Percentiles rank a stretch among this genome's conserved stretches.
Evolutionary conservation across 2,888 invertebrate genomes (phyloP).

Genomic region (Blastobasis lacticolella): DNA sequence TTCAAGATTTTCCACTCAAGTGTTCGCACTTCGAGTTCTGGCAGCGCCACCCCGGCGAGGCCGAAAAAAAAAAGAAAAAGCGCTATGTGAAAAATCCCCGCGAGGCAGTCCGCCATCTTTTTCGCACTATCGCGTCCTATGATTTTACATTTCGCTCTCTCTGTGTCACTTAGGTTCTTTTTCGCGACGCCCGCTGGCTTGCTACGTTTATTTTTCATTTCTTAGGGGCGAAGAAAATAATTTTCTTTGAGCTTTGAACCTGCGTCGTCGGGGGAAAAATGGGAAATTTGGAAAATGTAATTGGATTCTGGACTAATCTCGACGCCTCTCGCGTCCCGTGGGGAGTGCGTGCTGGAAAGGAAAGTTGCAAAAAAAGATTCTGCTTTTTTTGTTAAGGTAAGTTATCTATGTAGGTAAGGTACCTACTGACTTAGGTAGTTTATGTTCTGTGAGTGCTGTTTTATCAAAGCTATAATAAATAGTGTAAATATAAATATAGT

Average conservation of each 20-base stretch:
- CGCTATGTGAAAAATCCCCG: constrained; percentile 47
- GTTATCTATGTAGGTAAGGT: too few relatives aligned
- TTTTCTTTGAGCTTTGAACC: constrained; percentile 71
- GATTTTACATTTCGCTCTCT: constrained; percentile 28
- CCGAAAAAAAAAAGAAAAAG: constrained; percentile 31
- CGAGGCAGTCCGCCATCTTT: constrained; percentile 29
- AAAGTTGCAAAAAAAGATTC: neutral
- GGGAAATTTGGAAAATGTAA: constrained; percentile 68
- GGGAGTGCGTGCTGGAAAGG: constrained; percentile 49
- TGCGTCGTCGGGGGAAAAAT: constrained; percentile 60
- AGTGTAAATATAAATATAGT: too few relatives aligned
- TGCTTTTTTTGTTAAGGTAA: too few relatives aligned
- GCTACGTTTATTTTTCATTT: constrained; percentile 69
- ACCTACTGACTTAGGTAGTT: too few relatives aligned
- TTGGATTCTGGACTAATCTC: constrained; percentile 69
- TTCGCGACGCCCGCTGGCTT: constrained; percentile 34
- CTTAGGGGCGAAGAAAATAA: constrained; percentile 67
- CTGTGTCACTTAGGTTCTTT: constrained; percentile 26
- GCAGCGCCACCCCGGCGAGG: too few relatives aligned
- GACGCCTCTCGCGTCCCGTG: constrained; percentile 53
- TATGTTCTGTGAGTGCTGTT: too few relatives aligned
- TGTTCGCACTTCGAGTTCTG: too few relatives aligned
- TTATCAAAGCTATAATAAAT: too few relatives aligned
- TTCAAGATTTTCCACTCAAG: too few relatives aligned
- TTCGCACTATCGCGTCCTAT: constrained; percentile 18